Evolutionary conservation across 2,888 invertebrate species (phyloP).

Genomic region (Papilio protenor): DNA sequence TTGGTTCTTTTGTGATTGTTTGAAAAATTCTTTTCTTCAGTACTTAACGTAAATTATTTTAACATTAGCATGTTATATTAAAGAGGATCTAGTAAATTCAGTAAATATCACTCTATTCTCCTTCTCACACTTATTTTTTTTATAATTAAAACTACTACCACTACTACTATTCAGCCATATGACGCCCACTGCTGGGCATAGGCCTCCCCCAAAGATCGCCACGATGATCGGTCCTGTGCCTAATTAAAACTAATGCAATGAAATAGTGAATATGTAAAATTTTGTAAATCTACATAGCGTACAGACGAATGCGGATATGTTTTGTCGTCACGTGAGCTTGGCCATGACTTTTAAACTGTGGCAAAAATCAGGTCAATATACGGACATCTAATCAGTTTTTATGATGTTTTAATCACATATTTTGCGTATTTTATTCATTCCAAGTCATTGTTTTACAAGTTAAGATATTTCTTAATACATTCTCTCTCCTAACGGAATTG

Average conservation of each 20-base stretch:
- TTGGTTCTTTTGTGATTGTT: background rate
- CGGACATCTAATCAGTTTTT: constrained; percentile 9
- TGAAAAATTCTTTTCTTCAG: background rate
- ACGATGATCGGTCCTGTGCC: no score
- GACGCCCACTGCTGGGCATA: no score
- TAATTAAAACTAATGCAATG: background rate
- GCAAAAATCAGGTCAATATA: constrained; percentile 2
- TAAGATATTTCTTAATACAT: background rate
- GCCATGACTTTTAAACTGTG: constrained; percentile 12
- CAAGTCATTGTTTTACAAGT: background rate
- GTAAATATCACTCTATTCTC: no score
- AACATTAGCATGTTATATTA: background rate
- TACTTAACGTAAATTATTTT: background rate
- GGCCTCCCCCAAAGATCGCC: no score
- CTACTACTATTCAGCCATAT: no score
- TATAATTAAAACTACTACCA: background rate
- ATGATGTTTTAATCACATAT: background rate
- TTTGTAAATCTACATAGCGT: background rate
- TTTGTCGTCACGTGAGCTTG: background rate
- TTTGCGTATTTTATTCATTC: background rate
- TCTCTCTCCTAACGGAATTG: background rate
- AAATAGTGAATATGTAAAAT: background rate
- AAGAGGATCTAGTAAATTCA: no score
- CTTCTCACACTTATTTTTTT: no score
- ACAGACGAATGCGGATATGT: background rate